Evolutionary conservation across 2,888 invertebrate species (phyloP).

Genomic region (Cataglyphis rosenhaueri): DNA sequence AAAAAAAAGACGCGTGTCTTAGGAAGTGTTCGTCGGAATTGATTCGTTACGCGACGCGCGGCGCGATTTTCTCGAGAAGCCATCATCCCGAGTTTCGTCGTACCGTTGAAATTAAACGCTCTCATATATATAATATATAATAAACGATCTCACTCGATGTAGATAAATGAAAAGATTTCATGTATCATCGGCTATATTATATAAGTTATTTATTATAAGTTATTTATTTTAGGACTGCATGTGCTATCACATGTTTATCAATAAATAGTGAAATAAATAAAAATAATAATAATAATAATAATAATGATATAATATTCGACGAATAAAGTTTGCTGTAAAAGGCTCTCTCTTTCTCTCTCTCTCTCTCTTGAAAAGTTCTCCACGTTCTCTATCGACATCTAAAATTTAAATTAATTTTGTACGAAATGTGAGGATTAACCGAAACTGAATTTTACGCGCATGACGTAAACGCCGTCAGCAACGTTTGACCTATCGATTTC

Average conservation of each 20-base stretch:
- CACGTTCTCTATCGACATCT: not conserved
- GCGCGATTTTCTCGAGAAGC: constrained; percentile 49
- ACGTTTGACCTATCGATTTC: constrained; percentile 80
- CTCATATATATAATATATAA: constrained; percentile 46
- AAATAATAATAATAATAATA: constrained; percentile 7
- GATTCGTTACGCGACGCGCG: constrained; percentile 57
- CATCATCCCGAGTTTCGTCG: constrained; percentile 43
- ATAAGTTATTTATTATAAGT: not conserved
- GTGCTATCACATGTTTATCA: not conserved
- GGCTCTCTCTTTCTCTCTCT: too few species aligned
- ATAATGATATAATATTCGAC: not conserved
- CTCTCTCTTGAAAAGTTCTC: not conserved
- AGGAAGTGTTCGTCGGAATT: constrained; percentile 54
- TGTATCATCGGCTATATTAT: not conserved
- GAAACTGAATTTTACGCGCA: constrained; percentile 64
- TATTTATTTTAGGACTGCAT: not conserved
- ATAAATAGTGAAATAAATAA: not conserved
- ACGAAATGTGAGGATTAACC: constrained; percentile 29
- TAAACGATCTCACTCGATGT: constrained; percentile 67
- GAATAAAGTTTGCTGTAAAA: not conserved
- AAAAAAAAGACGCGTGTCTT: constrained; percentile 14
- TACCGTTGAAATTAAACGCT: constrained; percentile 67
- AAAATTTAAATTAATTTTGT: not conserved
- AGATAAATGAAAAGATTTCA: constrained; percentile 62
- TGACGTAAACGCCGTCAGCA: constrained; percentile 68